These are phyloP conservation scores for Aspiorhynchus laticeps DNA, from an alignment of 2,113 vertebrate species.

Conservation along the genomic window DNA sequence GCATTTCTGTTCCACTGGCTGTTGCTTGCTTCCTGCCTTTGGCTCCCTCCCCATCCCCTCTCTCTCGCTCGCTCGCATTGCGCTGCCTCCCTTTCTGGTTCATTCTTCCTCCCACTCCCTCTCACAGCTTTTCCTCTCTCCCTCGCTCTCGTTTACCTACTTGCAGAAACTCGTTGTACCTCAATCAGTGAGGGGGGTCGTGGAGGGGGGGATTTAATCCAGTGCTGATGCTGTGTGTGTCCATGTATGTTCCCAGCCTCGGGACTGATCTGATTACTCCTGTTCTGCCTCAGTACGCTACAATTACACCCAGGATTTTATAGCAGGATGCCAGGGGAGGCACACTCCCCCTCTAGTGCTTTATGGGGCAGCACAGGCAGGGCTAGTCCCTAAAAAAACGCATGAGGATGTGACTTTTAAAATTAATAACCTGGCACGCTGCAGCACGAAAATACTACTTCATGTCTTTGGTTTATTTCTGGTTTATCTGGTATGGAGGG, in stretches of 20 bases:
- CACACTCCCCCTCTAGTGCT: constrained; percentile 42
- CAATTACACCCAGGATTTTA: constrained; percentile 76
- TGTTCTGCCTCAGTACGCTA: constrained; percentile 69
- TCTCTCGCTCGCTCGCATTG: constrained; percentile 46
- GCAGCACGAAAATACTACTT: neutral
- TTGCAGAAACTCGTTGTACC: constrained; percentile 67
- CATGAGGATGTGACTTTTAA: constrained; percentile 15
- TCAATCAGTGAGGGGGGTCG: constrained; percentile 63
- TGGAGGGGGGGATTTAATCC: constrained; percentile 66
- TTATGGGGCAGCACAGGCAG: constrained; percentile 30
- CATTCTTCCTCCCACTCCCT: constrained; percentile 57
- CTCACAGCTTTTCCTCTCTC: constrained; percentile 41
- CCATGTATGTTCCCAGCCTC: constrained; percentile 65
- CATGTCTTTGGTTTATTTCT: constrained; percentile 17
- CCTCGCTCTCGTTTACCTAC: constrained; percentile 36
- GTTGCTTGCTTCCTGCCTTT: constrained; percentile 59
- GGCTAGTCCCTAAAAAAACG: constrained; percentile 20
- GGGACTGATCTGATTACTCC: constrained; percentile 76
- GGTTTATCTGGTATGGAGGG: neutral
- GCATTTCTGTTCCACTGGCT: constrained; percentile 59
- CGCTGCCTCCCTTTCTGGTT: constrained; percentile 54
- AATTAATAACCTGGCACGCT: constrained; percentile 13
- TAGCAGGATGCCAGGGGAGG: constrained; percentile 54
- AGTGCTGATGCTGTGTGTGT: constrained; percentile 63
- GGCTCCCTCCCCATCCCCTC: constrained; percentile 55